These are phyloP conservation scores for Choreutis nemorana DNA, from an alignment of 2,888 invertebrate genomes.

Conservation along the genomic window DNA sequence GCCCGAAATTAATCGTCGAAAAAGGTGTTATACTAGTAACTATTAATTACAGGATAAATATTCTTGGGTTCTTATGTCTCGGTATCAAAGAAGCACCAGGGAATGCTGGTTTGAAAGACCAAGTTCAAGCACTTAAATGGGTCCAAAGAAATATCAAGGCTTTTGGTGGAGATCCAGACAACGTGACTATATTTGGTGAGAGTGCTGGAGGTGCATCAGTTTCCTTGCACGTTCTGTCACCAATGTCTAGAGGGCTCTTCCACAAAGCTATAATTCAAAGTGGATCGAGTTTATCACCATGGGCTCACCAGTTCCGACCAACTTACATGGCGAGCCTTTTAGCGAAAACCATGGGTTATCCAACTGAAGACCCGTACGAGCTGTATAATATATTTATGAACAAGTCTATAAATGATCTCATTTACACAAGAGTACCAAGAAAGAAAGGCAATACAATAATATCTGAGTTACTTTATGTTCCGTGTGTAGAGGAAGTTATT, in stretches of 20 bases:
- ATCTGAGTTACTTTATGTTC: constrained; percentile 34
- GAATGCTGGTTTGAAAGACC: constrained; percentile 44
- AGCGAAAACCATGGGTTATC: constrained; percentile 31
- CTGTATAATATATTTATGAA: constrained; percentile 31
- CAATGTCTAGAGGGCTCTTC: constrained; percentile 43
- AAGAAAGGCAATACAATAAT: constrained; percentile 24
- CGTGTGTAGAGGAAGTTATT: constrained; percentile 33
- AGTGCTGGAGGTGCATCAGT: constrained; percentile 45
- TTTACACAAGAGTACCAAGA: constrained; percentile 17
- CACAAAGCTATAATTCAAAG: constrained; percentile 47
- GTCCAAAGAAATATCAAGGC: constrained; percentile 30
- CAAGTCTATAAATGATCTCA: constrained; percentile 31
- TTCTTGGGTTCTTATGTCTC: constrained; percentile 40
- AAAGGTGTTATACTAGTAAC: constrained; percentile 42
- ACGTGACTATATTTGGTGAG: constrained; percentile 44
- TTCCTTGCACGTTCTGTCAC: constrained; percentile 38
- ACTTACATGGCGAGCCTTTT: constrained; percentile 33
- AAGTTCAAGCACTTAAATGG: constrained; percentile 42
- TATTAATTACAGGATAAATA: constrained; percentile 43
- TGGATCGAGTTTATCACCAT: constrained; percentile 36
- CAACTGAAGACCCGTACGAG: constrained; percentile 29
- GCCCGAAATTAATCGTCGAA: constrained; percentile 34
- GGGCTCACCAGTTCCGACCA: constrained; percentile 40
- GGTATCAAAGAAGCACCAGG: constrained; percentile 43
- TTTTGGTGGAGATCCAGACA: constrained; percentile 42